Evolutionary conservation across 2,113 vertebrate species (phyloP), one percentile per base, ranked within the genome.

Genomic region (Oreochromis spilurus): DNA sequence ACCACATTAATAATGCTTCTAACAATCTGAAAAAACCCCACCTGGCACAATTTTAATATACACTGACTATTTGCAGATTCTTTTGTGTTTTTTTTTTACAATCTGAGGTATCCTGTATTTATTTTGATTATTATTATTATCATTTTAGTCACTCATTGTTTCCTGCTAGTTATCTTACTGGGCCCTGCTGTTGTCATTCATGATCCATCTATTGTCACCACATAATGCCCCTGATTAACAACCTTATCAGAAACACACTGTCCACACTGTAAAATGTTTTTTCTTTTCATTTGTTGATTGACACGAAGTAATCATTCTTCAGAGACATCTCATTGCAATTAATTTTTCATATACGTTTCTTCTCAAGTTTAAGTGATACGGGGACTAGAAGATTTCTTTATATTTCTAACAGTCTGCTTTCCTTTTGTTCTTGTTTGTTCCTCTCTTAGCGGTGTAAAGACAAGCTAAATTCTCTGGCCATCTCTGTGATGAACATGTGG

Each of bases 401-500:
- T 77, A 19, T 72, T 45, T 79, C 26, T 83, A 65, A 91, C 72
- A 48, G 2, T 12, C 34, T 79, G 10, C 4, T 21, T 31, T 38
- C 14, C n/a, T 62, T 40, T 72, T 31, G 34, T 40, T 50, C 50
- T 4, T 65, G 5, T 45, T 17, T 80, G 4, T 57, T 3, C 48
- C 13, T 24, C 13, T 81, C n/a, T 1, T 94, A 99, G 99, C 98
- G 98, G 83, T 99, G 98, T 93, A 99, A 99, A 93, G 99, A 99
- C 95, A 98, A 99, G 91, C 94, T 99, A 92, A 99, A 99, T 94
- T 98, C 99, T 1, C 93, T 99, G 96, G 98, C 98, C 92, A 98
- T 98, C 94, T 98, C 98, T 0, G 98, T 98, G 86, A 97, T 98
- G 98, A 98, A 98, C 94, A 97, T 98, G 96, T 98, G 98, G 98